Evolutionary conservation across 2,888 invertebrate species (phyloP), one percentile per base, ranked within the genome.

Genomic region (Ctena decussata): DNA sequence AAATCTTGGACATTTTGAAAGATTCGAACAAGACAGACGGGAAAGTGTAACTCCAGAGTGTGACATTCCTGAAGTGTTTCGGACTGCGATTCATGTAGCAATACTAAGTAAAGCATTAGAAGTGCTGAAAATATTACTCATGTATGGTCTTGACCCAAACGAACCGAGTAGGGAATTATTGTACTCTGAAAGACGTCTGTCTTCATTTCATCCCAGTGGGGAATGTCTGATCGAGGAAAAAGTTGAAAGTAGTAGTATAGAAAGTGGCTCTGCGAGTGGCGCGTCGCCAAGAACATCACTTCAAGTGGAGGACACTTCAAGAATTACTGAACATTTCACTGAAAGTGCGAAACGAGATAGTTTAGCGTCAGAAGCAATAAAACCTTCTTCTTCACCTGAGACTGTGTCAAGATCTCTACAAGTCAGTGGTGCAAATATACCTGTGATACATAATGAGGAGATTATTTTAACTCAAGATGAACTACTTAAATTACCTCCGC

Each of bases 81-180:
- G 96, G 84, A 96, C 96, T 92, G 96, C 97, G 53, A 95, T 97
- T 32, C 97, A 97, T 94, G 91, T 94, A n/a, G 97, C 97, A n/a
- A 96, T 97, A 73, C 96, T 96, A 86, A 96, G 96, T 93, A 96
- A 96, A 74, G 96, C 97, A 27, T 94, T 96, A 46, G 97, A 97
- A 88, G 96, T 96, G 24, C 95, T 96, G 5, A 94, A 96, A 44
- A 95, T 97, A 37, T 95, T 97, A 60, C 96, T 97, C 70, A 96
- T 96, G 74, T 96, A 96, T 92, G 96, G 96, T 46, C 95, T 97
- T 77, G 97, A 97, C 90, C 97, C 97, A 1, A 97, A 97, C 93
- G 96, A 96, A 82, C 96, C 96, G 0, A 96, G 96, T 6, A 75
- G 82, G 39, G 90, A 88, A 83, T 86, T 90, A 76, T 85, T 87